Evolutionary conservation across 2,797 vertebrate genomes (phyloP), one percentile per base, ranked within the genome.

Genomic region (Channallabes apus): DNA sequence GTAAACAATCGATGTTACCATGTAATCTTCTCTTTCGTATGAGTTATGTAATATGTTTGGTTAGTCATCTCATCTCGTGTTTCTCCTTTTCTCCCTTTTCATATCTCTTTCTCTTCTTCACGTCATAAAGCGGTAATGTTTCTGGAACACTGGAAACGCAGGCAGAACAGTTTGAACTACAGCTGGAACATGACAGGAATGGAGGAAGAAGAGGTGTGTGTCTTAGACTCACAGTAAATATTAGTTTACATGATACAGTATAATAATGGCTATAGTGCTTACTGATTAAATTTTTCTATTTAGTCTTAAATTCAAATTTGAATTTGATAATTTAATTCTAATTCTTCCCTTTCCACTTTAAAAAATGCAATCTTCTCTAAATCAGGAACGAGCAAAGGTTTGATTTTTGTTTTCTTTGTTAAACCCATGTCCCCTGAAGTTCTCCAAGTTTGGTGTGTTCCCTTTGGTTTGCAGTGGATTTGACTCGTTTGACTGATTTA

Each of bases 181-280:
- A 97, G 96, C 87, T 99, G 98, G 98, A 97, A 99, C 92, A 94
- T 99, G 88, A 98, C 97, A 2, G 98, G 97, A 67, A 94, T 99
- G 20, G 98, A 99, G 83, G 98, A 99, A 18, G 98, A 99, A 85
- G 97, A 99, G 94, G 98, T 99, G 92, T 95, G 92, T 73, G 29
- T 62, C 22, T 82, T n/a, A 82, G 32, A 64, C 22, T 75, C 56
- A 82, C 62, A 86, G 65, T 85, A 41, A 20, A 71, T 41, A 71
- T 17, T 54, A 64, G 24, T 41, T 67, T 18, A 65, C 20, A 17
- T 29, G 20, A 12, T 51, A 41, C 38, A 41, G 38, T 41, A 35
- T 51, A 71, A 41, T 15, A 56, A 56, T 59, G 18, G 38, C 54
- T 20, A 67, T 17, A 67, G 54, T 59, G 54, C 7, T 69, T 17